Evolutionary conservation across 2,888 invertebrate genomes (phyloP).

Genomic region (Nycteola revayana): DNA sequence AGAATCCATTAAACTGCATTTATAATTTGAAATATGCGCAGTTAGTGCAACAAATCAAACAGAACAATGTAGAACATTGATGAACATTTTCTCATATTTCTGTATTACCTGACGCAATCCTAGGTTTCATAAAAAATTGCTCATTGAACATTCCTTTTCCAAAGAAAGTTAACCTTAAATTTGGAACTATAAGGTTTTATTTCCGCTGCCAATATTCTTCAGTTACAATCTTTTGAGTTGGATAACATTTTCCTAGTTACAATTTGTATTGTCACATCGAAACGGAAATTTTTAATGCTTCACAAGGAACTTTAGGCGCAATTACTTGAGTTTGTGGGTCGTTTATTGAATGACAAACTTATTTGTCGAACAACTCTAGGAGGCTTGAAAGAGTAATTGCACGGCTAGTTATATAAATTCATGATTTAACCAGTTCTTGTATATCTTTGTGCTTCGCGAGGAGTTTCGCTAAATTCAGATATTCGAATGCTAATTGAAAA

Average conservation of each 20-base stretch:
- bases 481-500: too few species aligned
- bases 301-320: constrained; percentile 22
- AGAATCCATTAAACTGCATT: too few species aligned
- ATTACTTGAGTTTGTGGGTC: constrained; percentile 4
- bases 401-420: constrained; percentile 9
- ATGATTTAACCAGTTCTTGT: constrained; percentile 7
- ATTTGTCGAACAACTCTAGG: constrained; percentile 8
- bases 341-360: constrained; percentile 3
- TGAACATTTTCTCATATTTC: constrained; percentile 41
- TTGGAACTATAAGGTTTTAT: background rate
- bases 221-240: constrained; percentile 27
- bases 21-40: too few species aligned
- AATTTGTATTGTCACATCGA: constrained; percentile 51
- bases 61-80: constrained; percentile 22
- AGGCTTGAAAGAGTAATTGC: constrained; percentile 18
- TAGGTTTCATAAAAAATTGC: constrained; percentile 1
- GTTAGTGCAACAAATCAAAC: too few species aligned
- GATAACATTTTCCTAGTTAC: constrained; percentile 40
- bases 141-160: constrained; percentile 1
- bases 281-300: constrained; percentile 27
- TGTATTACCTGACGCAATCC: constrained; percentile 13
- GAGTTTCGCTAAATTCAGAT: too few species aligned
- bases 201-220: background rate
- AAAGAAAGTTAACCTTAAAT: background rate
- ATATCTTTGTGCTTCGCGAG: too few species aligned